Evolutionary conservation across 1,140 invertebrate species (phyloP), one percentile per base, ranked within the genome.

Genomic region (Paraescarpia echinospica): DNA sequence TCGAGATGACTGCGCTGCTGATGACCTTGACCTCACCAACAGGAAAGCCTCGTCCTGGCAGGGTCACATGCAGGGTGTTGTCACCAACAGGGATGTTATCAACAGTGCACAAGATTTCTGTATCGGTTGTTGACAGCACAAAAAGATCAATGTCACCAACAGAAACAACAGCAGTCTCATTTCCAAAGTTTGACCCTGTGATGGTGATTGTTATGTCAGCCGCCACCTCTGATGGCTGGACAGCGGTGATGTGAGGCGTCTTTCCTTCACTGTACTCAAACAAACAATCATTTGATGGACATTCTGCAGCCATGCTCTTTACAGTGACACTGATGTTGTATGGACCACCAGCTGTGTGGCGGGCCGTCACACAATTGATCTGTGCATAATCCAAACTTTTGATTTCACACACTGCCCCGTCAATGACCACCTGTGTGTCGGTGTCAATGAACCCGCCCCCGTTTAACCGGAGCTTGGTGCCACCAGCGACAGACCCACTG

Each of bases 121-220:
- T 90, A 31, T 90, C 33, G 34, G 1, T 90, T 2, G 89, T 34
- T 5, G 34, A 90, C 34, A n/a, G 33, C 34, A 34, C 89, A 90
- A 90, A 12, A 90, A 34, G 34, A 31, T 90, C 33, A 5, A 90
- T 90, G 89, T 34, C 89, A 90, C 89, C 33, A 35, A 90, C 27
- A 12, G 35, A 90, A 90, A 91, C 41, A 48, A 33, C 48, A 35
- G 34, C 34, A 18, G 34, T 35, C 27, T 91, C 1, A 12, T 91
- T 12, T 14, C 34, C 34, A 91, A 91, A 91, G 41, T 59, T 59
- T 91, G 91, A 34, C 48, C 91, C 91, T 35, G 91, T 91, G 41
- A 91, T 91, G 48, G 91, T 91, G 34, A 91, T 35, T 41, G 91
- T 91, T 34, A 34, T 91, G 34, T 4, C 14, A 41, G 12, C 91